Evolutionary conservation across 92 coral and sea anemone genomes (phyloP).

Genomic region (Phenganax stokvisi): DNA sequence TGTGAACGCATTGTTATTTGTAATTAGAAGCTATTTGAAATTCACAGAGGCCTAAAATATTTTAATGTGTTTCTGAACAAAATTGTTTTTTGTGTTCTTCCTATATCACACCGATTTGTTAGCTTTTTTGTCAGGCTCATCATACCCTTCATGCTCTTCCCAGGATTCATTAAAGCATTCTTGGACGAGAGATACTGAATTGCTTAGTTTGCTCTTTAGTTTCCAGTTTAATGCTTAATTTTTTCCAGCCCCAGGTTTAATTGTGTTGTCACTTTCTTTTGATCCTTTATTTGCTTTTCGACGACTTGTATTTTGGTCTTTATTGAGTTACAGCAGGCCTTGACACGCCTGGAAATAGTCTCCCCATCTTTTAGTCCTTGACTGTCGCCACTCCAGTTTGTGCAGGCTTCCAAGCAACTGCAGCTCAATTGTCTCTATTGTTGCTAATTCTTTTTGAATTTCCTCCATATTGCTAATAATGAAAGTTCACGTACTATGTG

Average conservation of each 20-base stretch:
- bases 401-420: neutral
- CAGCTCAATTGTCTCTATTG: conserved; percentile 3
- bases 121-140: no score
- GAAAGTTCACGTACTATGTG: no score
- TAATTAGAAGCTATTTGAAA: no score
- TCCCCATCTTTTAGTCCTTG: neutral
- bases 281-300: neutral
- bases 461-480: neutral
- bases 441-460: neutral
- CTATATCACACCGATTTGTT: no score
- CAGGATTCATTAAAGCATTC: neutral
- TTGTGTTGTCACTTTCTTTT: neutral
- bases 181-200: neutral
- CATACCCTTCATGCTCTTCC: neutral
- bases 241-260: neutral
- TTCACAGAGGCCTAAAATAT: no score
- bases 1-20: no score
- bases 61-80: no score
- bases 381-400: neutral
- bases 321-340: neutral
- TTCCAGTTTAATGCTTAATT: neutral
- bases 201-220: neutral
- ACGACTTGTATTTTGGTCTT: neutral
- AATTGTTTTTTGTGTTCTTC: no score
- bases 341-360: neutral